These are phyloP conservation scores for Ruditapes philippinarum DNA, from an alignment of 1,140 invertebrate species.

Conservation along the genomic window DNA sequence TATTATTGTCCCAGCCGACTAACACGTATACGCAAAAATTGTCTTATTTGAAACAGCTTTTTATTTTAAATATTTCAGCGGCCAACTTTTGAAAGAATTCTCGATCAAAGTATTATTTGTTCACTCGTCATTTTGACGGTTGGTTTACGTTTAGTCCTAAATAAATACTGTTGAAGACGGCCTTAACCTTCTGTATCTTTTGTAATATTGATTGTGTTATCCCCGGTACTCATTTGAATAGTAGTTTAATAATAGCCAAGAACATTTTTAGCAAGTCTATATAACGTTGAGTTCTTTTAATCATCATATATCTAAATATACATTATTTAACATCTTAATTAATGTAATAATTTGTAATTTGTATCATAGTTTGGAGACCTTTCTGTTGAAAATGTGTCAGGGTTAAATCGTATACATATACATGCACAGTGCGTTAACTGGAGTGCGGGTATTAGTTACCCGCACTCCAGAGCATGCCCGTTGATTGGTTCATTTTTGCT, in stretches of 20 bases:
- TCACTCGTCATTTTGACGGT: neutral
- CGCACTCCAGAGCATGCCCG: too few relatives aligned
- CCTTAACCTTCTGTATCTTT: constrained; percentile 10
- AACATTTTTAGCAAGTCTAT: neutral
- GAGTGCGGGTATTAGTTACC: too few relatives aligned
- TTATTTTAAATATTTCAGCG: constrained; percentile 20
- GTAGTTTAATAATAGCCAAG: constrained; percentile 17
- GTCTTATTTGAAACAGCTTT: neutral
- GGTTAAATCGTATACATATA: too few relatives aligned
- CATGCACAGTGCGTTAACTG: too few relatives aligned
- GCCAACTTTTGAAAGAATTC: constrained; percentile 47
- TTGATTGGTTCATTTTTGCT: too few relatives aligned
- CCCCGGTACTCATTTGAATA: neutral
- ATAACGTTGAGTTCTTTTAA: constrained; percentile 8
- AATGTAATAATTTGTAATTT: too few relatives aligned
- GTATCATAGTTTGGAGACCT: too few relatives aligned
- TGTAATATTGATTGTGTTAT: neutral
- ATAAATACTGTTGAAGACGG: constrained; percentile 34
- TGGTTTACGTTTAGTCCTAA: neutral
- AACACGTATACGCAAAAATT: neutral
- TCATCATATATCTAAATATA: constrained; percentile 41
- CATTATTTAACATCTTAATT: constrained; percentile 43
- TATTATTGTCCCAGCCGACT: neutral
- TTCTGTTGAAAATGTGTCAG: too few relatives aligned
- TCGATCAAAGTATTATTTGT: constrained; percentile 16